These are phyloP conservation scores for Tetragonula carbonaria DNA, from an alignment of 2,888 invertebrate genomes.

Conservation along the genomic window DNA sequence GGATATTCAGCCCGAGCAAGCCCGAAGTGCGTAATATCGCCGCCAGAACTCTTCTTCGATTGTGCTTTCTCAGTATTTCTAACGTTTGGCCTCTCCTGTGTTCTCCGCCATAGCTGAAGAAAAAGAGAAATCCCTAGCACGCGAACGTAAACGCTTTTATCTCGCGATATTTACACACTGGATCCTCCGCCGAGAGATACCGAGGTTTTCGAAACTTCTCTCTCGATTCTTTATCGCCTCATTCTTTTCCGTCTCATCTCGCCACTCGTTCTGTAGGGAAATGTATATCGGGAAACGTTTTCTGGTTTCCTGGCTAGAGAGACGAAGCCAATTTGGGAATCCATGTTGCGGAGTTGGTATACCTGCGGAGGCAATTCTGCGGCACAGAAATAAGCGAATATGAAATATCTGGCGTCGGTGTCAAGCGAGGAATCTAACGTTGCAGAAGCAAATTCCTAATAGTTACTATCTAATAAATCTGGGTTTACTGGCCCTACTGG, in stretches of 20 bases:
- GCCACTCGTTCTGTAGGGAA: neutral
- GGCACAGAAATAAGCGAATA: neutral
- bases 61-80: constrained; percentile 14
- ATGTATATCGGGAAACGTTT: constrained; percentile 1
- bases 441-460: too few relatives aligned
- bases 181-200: neutral
- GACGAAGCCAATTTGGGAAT: neutral
- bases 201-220: neutral
- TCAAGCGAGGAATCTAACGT: neutral
- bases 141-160: constrained; percentile 32
- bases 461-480: too few relatives aligned
- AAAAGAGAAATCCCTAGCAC: constrained; percentile 4
- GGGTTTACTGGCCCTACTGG: too few relatives aligned
- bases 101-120: neutral
- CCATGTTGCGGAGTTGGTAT: neutral
- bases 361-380: neutral
- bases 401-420: neutral
- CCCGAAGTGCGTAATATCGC: constrained; percentile 27
- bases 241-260: neutral
- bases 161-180: constrained; percentile 24
- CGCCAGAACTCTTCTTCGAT: constrained; percentile 32
- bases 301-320: neutral
- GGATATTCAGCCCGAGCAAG: constrained; percentile 17
- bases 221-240: constrained; percentile 19
- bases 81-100: neutral